Evolutionary conservation across 2,113 vertebrate genomes (phyloP), one percentile per base, ranked within the genome.

Genomic region (Ranitomeya variabilis): DNA sequence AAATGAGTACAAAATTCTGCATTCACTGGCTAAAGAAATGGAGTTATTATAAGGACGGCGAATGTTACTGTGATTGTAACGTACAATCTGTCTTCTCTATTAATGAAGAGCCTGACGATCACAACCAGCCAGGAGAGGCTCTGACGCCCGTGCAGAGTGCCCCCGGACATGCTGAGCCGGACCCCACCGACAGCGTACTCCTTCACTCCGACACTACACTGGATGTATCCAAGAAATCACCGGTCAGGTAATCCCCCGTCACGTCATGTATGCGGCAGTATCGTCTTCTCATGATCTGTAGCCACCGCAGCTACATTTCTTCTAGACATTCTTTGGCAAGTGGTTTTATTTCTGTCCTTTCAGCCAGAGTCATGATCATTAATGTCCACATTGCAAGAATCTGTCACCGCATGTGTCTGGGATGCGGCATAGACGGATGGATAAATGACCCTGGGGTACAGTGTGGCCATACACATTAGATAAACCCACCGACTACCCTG

Each of bases 191-290:
- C 80, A 90, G 87, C 91, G 94, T 93, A 14, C 79, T 93, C 86
- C 91, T 95, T 18, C 93, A 92, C 88, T 90, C 95, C 37, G 92
- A 94, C 79, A 77, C 93, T 55, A 93, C 94, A 86, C 90, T 94
- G 67, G 87, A 92, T 0, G 7, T 91, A 52, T 80, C 91, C 0
- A 95, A 93, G 89, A 94, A 92, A 89, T 0, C 92, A 26, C 14
- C 76, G 6, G 74, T 89, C 90, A 93, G 94, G 96, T 96, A 90
- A 45, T 45, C 37, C 37, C 37, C 5, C 3, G 37, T 45, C 3
- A 45, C 37, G 2, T 45, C 37, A 45, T 3, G 2, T 45, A 21
- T 52, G 7, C 26, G 10, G 10, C n/a, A 21, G 1, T 19, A 52
- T 45, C 52, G 7, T 77, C 4, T 11, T 9, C 0, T 21, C 18